Evolutionary conservation across 2,113 vertebrate species (phyloP).

Genomic region (Pangasianodon hypophthalmus): DNA sequence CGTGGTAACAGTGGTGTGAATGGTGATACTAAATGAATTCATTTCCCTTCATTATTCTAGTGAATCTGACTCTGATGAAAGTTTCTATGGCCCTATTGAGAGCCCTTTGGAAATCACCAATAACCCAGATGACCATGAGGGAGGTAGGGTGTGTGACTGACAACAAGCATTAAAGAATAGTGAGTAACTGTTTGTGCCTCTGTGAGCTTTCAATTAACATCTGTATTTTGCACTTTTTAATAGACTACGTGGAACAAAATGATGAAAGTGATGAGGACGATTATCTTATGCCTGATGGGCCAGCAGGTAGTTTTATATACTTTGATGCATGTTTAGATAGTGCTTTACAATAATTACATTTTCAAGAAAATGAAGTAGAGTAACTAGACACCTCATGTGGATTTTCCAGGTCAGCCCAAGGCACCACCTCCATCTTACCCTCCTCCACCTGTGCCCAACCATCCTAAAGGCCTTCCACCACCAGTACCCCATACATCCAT

Average conservation of each 20-base stretch:
- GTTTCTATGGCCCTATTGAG: slow-evolving; percentile 90
- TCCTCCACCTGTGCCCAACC: slow-evolving; percentile 81
- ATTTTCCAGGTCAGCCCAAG: slow-evolving; percentile 60
- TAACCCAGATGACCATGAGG: slow-evolving; percentile 73
- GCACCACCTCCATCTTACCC: slow-evolving; percentile 85
- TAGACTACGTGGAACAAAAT: slow-evolving; percentile 82
- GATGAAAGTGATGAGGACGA: slow-evolving; percentile 84
- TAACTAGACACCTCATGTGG: background rate
- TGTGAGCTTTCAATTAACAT: background rate
- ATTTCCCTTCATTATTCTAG: slow-evolving; percentile 65
- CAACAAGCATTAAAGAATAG: background rate
- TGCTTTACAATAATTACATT: background rate
- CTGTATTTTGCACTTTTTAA: slow-evolving; percentile 8
- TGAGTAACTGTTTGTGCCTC: no score
- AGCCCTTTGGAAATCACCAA: slow-evolving; percentile 84
- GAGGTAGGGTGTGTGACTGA: slow-evolving; percentile 70
- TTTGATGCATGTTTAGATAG: background rate
- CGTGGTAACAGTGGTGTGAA: background rate
- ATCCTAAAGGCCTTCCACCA: slow-evolving; percentile 66
- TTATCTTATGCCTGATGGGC: slow-evolving; percentile 82
- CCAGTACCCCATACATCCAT: slow-evolving; percentile 65
- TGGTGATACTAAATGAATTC: background rate
- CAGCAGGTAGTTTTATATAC: slow-evolving; percentile 57
- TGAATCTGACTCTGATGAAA: slow-evolving; percentile 88
- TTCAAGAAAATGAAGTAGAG: background rate